Base-by-base conservation (phyloP, 2,888 invertebrate species). In the Panorpa germanica region DNA sequence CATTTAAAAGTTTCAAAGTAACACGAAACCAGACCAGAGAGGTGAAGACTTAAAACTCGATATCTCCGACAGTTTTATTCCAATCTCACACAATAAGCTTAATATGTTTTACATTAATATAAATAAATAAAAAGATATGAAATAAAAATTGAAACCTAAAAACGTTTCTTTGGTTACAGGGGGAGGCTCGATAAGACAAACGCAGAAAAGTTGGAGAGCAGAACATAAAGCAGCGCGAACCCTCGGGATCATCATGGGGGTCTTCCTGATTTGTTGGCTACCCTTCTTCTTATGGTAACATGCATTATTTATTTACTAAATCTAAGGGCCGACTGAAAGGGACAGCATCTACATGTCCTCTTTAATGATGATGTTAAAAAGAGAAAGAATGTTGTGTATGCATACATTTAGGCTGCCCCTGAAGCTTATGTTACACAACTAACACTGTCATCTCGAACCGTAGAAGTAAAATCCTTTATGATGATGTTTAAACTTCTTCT, bases 261-360 rank as follows among this genome's bases (percentile, higher is more conserved):
- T 85, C 16, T 93, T 93, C 57, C 64, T 93, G 40, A 60, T 90
- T 33, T 93, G 93, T 53, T 93, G 91, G 88, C 63, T 91, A 43
- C 93, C 93, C 29, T 93, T 93, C 67, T 93, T 93, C 61, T 65
- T 85, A 23, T 91, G 91, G 90, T 91, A 66, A 69, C n/a, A n/a
- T n/a, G 71, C 59, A 39, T 41, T 38, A 4, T 28, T 20, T 28
- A 21, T 17, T 29, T 14, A 21, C 14, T 27, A 24, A 31, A 32
- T 15, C 10, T 17, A 20, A 11, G 10, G n/a, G 13, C 18, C 14
- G 19, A 13, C 18, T 19, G 19, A 10, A 3, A 10, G 10, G 10
- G 8, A 22, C 11, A 19, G 18, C 16, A 18, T 10, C 27, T 12
- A 7, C 28, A 22, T 19, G 25, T 7, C 8, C 12, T 19, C 16